phyloP scores from a whole-genome alignment of 53 echinoderm and acorn worm species.

The Stichopus horrens region DNA sequence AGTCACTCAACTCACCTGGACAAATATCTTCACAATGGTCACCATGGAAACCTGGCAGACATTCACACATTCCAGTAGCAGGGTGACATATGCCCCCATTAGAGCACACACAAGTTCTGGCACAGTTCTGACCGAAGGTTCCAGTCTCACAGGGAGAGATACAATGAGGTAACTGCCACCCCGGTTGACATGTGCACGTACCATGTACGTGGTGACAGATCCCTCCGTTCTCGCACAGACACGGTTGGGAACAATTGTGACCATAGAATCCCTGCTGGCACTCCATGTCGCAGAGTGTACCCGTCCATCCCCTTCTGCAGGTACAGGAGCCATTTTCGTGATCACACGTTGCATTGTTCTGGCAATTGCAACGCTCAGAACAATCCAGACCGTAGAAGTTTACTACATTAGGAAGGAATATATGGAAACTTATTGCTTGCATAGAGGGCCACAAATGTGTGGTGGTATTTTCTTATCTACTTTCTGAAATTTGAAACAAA shows the following conservation, averaged over 20 bases:
- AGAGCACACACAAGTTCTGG: conserved; percentile 21
- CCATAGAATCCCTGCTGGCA: conserved; percentile 53
- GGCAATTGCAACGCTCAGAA: conserved; percentile 37
- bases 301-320: conserved; percentile 65
- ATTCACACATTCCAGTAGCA: conserved; percentile 45
- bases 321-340: conserved; percentile 49
- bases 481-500: no score
- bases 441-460: no score
- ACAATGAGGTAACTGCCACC: conserved; percentile 55
- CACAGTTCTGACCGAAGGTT: conserved; percentile 41
- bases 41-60: conserved; percentile 50
- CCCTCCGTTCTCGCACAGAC: conserved; percentile 49
- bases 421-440: no score
- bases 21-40: conserved; percentile 26
- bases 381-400: conserved; percentile 45
- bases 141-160: conserved; percentile 3
- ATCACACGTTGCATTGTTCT: conserved; percentile 47
- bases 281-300: conserved; percentile 48
- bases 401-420: neutral
- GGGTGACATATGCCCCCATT: conserved; percentile 47
- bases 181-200: conserved; percentile 59
- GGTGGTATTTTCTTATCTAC: no score
- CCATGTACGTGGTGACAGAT: conserved; percentile 65
- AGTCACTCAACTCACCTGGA: neutral
- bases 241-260: conserved; percentile 43